Percentiles rank a stretch among this genome's conserved stretches.
Conservation (phyloP, 2,113 vertebrate species). For the Mobula birostris region DNA sequence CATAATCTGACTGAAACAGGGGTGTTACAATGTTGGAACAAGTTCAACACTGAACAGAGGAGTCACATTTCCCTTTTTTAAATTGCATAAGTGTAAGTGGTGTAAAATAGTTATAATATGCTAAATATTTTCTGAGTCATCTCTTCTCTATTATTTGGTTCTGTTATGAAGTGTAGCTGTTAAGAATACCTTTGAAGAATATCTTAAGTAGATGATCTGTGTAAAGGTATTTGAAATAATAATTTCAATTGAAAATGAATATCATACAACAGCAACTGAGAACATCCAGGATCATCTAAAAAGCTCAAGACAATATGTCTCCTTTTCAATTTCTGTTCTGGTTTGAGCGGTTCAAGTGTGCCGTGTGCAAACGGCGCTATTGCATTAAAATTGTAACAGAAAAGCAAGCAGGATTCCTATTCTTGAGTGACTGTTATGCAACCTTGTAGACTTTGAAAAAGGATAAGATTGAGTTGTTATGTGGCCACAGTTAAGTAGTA, state of each 20-base stretch:
- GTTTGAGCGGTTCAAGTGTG: not conserved
- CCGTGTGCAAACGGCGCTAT: not conserved
- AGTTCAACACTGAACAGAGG: not conserved
- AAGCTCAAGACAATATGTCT: not conserved
- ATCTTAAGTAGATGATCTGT: not conserved
- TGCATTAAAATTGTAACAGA: not conserved
- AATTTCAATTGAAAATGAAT: not conserved
- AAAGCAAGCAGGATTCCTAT: not conserved
- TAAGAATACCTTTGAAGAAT: not conserved
- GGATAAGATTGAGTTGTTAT: not conserved
- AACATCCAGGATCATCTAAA: not conserved
- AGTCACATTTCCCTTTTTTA: not conserved
- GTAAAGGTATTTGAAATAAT: not conserved
- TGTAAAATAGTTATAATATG: not conserved
- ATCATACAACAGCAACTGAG: not conserved
- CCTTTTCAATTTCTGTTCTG: not conserved
- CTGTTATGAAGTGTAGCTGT: not conserved
- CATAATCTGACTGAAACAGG: not conserved
- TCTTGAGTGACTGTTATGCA: not conserved
- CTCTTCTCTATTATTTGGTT: not conserved
- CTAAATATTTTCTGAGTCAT: not conserved
- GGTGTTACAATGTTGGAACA: not conserved
- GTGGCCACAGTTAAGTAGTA: not conserved
- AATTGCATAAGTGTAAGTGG: not conserved
- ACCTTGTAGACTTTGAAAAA: not conserved